Conservation (phyloP, 2,797 vertebrate genomes). For the Enteromius viviparus region DNA sequence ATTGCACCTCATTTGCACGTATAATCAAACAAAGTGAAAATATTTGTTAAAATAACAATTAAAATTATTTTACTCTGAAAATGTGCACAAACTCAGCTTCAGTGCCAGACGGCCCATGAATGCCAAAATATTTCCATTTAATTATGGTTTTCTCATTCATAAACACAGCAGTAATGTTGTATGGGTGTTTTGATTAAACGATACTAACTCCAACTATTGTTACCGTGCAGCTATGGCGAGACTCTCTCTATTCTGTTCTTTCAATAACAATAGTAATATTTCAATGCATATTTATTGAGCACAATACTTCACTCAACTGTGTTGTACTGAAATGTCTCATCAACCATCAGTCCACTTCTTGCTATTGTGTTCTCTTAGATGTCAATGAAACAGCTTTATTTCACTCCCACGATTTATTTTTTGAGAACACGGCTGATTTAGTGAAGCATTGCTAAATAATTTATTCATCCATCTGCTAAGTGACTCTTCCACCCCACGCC, state of each 20-base stretch:
- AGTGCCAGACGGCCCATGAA: conserved; percentile 38
- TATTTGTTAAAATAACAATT: conserved; percentile 34
- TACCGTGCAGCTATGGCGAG: conserved; percentile 17
- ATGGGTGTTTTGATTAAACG: conserved; percentile 53
- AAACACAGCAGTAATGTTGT: conserved; percentile 50
- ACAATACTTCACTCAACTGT: not conserved
- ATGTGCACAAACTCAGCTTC: conserved; percentile 32
- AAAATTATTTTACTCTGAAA: conserved; percentile 23
- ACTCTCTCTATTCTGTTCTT: conserved; percentile 19
- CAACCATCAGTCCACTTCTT: conserved; percentile 18
- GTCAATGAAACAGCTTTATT: conserved; percentile 29
- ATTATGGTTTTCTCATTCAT: conserved; percentile 50
- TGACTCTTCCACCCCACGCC: not conserved
- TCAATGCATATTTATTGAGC: conserved; percentile 20
- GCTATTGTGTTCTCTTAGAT: conserved; percentile 18
- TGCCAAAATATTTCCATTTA: conserved; percentile 43
- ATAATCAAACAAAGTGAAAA: conserved; percentile 54
- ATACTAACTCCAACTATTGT: conserved; percentile 38
- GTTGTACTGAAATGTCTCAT: conserved; percentile 9
- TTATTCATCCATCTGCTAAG: conserved; percentile 23
- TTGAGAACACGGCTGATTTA: conserved; percentile 7
- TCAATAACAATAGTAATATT: conserved; percentile 9
- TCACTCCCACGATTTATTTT: conserved; percentile 1
- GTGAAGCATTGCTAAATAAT: conserved; percentile 31
- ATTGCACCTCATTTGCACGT: conserved; percentile 63